These are phyloP conservation scores for Petaurus breviceps DNA, from an alignment of 2,113 vertebrate species.

Conservation along the genomic window DNA sequence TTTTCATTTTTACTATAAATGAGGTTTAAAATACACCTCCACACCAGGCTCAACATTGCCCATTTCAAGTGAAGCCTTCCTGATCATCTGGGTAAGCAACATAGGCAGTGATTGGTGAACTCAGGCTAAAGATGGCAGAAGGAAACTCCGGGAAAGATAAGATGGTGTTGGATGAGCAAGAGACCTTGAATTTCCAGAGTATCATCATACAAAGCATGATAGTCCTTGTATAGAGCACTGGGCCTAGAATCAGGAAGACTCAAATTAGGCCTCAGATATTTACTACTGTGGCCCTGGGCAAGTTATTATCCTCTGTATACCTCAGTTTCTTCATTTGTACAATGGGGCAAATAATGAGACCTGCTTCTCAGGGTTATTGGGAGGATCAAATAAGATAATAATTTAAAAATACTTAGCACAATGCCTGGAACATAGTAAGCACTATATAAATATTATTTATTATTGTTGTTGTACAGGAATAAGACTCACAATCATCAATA, in stretches of 20 bases:
- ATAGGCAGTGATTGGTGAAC: background rate
- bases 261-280: background rate
- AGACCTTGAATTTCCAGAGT: background rate
- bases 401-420: background rate
- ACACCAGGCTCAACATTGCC: background rate
- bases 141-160: background rate
- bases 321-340: background rate
- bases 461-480: background rate
- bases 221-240: background rate
- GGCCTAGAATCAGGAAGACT: background rate
- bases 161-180: background rate
- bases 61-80: background rate
- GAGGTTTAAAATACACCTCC: background rate
- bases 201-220: background rate
- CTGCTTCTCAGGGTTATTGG: background rate
- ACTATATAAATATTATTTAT: background rate
- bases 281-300: background rate
- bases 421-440: background rate
- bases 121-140: background rate
- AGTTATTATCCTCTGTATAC: background rate
- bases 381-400: background rate
- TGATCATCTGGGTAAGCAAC: background rate
- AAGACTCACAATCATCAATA: background rate
- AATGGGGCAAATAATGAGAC: background rate
- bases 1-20: background rate